Evolutionary conservation across 64 coral and sea anemone species (phyloP).

Genomic region (Anthopleura sola): DNA sequence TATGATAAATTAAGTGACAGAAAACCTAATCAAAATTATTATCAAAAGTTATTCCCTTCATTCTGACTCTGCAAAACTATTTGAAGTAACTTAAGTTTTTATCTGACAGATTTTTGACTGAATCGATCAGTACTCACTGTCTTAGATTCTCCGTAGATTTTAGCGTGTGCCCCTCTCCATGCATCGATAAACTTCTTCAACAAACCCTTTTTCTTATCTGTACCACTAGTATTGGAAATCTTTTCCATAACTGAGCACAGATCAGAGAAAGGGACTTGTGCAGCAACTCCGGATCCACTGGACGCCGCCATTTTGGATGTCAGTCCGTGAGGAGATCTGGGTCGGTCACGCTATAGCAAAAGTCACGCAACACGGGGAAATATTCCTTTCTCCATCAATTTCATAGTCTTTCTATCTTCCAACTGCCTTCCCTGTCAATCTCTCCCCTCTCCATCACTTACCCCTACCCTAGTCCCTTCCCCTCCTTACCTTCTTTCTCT

Average conservation of each 20-base stretch:
- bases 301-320: constrained; percentile 53
- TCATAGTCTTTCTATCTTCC: too few species aligned
- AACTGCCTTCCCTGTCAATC: too few species aligned
- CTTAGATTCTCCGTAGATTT: constrained; percentile 72
- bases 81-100: not conserved
- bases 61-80: too few species aligned
- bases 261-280: constrained; percentile 87
- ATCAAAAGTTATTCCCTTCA: too few species aligned
- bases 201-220: constrained; percentile 88
- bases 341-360: not conserved
- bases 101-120: not conserved
- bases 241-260: constrained; percentile 82
- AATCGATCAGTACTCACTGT: constrained; percentile 38
- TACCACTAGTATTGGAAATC: constrained; percentile 61
- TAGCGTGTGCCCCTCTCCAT: constrained; percentile 75
- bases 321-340: not conserved
- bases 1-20: too few species aligned
- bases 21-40: too few species aligned
- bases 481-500: too few species aligned
- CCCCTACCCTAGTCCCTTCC: too few species aligned
- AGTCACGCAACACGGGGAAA: not conserved
- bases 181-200: constrained; percentile 53
- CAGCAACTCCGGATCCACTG: constrained; percentile 42
- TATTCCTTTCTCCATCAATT: too few species aligned
- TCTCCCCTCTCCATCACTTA: too few species aligned